A percentile compares a stretch with the other conserved stretches of the same genome.
phyloP scores from a whole-genome alignment of 1,140 invertebrate species.

The Drosophila murphyi region DNA sequence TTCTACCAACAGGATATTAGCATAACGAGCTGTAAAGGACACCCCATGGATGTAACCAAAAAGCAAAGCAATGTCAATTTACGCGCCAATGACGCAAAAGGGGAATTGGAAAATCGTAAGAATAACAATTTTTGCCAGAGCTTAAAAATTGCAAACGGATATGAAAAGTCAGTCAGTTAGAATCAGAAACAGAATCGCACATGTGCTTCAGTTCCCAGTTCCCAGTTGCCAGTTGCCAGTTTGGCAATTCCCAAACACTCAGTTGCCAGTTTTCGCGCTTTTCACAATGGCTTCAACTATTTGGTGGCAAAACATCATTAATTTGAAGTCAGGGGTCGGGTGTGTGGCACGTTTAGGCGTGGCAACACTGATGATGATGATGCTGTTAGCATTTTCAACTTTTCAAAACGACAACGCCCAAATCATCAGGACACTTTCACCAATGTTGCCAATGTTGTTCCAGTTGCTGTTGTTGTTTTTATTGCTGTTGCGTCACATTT shows the following conservation, averaged over 20 bases:
- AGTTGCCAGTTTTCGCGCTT: constrained; percentile 44
- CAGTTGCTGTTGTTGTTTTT: constrained; percentile 44
- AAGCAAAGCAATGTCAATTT: constrained; percentile 80
- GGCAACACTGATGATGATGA: constrained; percentile 43
- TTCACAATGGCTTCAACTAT: constrained; percentile 59
- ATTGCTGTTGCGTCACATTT: constrained; percentile 48
- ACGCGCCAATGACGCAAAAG: constrained; percentile 48
- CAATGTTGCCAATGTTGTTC: constrained; percentile 19
- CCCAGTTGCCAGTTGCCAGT: constrained; percentile 39
- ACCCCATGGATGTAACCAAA: constrained; percentile 20
- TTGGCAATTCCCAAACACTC: background rate
- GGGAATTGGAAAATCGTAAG: constrained; percentile 29
- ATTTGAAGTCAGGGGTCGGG: constrained; percentile 48
- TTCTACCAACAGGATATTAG: constrained; percentile 64
- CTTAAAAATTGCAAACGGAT: constrained; percentile 78
- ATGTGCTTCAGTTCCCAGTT: constrained; percentile 72
- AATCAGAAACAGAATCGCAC: constrained; percentile 35
- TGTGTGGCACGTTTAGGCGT: constrained; percentile 28
- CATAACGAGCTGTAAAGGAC: constrained; percentile 60
- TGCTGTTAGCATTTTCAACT: constrained; percentile 64
- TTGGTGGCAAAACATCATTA: constrained; percentile 73
- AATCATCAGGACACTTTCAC: constrained; percentile 73
- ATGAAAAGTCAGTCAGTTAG: constrained; percentile 58
- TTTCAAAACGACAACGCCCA: constrained; percentile 58
- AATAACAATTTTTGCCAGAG: constrained; percentile 52